Percentiles rank a stretch among this genome's conserved stretches.
Conservation (phyloP, 2,113 vertebrate species). For the Neodontobutis hainanensis region DNA sequence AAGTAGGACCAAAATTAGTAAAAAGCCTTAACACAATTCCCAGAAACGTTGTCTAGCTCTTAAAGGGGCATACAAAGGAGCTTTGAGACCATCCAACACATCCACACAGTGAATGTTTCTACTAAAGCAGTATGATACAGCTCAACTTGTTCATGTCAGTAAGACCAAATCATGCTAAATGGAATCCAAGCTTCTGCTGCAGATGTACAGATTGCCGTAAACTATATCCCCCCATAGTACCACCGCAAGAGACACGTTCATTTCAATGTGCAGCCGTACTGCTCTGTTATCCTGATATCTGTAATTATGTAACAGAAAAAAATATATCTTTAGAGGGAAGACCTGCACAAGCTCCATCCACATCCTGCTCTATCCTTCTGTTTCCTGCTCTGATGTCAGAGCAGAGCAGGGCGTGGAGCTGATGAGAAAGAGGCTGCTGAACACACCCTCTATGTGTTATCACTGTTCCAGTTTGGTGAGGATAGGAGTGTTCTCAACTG, state of each 20-base stretch:
- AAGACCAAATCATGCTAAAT: no score
- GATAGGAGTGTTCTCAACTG: slow-evolving; percentile 32
- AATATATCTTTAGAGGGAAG: slow-evolving; percentile 56
- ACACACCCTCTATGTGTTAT: slow-evolving; percentile 48
- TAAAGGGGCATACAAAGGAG: no score
- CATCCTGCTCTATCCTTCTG: slow-evolving; percentile 68
- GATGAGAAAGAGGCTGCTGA: slow-evolving; percentile 37
- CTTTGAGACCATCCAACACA: neutral
- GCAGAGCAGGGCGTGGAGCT: slow-evolving; percentile 13
- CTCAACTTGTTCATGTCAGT: no score
- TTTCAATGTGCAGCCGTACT: neutral
- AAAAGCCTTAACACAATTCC: no score
- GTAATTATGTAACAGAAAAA: slow-evolving; percentile 56
- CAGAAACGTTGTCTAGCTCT: no score
- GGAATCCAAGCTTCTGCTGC: no score
- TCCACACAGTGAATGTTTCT: neutral
- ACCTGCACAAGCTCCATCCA: slow-evolving; percentile 41
- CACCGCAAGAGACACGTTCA: no score
- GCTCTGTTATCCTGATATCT: slow-evolving; percentile 26
- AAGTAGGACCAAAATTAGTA: no score
- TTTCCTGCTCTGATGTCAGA: slow-evolving; percentile 74
- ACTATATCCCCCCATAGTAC: no score
- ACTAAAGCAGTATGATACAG: no score
- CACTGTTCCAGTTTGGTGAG: slow-evolving; percentile 33
- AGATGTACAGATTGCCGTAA: no score